Evolutionary conservation across 2,797 vertebrate genomes (phyloP).

Genomic region (Sparus aurata): DNA sequence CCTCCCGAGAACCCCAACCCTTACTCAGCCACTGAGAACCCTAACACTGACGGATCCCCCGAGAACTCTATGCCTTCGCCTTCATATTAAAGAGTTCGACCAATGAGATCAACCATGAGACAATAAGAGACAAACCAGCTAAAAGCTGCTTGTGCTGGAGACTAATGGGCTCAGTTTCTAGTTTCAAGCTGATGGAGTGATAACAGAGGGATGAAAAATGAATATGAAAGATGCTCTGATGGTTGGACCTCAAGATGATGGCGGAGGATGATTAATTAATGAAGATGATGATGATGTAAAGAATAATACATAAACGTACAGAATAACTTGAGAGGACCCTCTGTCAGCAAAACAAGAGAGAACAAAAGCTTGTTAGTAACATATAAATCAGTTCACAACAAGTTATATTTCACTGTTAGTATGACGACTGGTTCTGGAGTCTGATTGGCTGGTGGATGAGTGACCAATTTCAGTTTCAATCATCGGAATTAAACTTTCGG

Average conservation of each 20-base stretch:
- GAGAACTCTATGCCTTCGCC: too few species aligned
- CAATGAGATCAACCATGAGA: not conserved
- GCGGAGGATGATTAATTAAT: not conserved
- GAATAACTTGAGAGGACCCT: slow-evolving; percentile 80
- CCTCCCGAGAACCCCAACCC: too few species aligned
- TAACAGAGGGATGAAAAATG: not conserved
- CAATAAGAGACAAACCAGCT: not conserved
- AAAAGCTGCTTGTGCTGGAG: not conserved
- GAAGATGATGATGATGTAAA: not conserved
- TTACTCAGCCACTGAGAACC: too few species aligned
- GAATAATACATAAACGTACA: slow-evolving; percentile 63
- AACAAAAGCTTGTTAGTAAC: slow-evolving; percentile 16
- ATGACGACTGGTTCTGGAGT: not conserved
- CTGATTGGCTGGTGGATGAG: not conserved
- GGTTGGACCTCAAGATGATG: not conserved
- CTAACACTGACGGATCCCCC: too few species aligned
- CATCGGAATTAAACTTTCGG: too few species aligned
- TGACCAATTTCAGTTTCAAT: too few species aligned
- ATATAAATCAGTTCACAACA: not conserved
- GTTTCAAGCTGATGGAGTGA: not conserved
- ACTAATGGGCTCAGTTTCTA: not conserved
- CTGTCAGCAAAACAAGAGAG: slow-evolving; percentile 56
- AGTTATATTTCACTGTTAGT: not conserved
- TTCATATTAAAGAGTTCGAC: not conserved
- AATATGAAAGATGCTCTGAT: not conserved